Evolutionary conservation across 1,140 invertebrate genomes (phyloP), one percentile per base, ranked within the genome.

Genomic region (Heterodera carotae): DNA sequence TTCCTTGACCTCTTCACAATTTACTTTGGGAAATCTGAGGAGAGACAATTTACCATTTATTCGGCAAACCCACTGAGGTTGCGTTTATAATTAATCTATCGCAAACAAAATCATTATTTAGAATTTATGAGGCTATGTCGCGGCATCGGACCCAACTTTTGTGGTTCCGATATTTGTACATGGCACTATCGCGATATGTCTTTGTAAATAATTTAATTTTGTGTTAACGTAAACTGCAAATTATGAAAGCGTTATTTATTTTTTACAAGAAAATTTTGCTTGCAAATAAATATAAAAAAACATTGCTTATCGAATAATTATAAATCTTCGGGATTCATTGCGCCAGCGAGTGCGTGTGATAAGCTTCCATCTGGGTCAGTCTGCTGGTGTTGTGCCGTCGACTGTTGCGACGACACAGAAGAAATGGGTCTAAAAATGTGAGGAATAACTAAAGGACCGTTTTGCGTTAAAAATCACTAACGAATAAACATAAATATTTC

Each of bases 101-200:
- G n/a, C 7, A 25, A 3, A 62, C 6, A 27, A 66, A 10, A 10
- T 29, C 39, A 25, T n/a, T 27, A 39, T 74, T 74, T 64, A 74
- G 72, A 56, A 64, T 56, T 59, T 80, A 80, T 36, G 88, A 90
- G 81, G 94, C 94, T 2, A 96, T 97, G 94, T 90, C 89, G 75
- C 90, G 91, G 78, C 94, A 98, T 88, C 89, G 91, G 82, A 94
- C 93, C 22, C 95, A 98, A 88, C 92, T 94, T 88, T 91, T 94
- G 18, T 98, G 95, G 95, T 97, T 94, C 88, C 91, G 95, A 78
- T 91, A 92, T 84, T 89, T 97, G 7, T 97, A 96, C 86, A 91
- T 97, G 82, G 88, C 92, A 66, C 94, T 96, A 89, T 96, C 94
- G 39, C 91, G 94, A 36, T 97, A 96, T 86, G 92, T 94, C 18